Conservation (phyloP, 2,888 invertebrate genomes). For the Mimumesa dahlbomi region DNA sequence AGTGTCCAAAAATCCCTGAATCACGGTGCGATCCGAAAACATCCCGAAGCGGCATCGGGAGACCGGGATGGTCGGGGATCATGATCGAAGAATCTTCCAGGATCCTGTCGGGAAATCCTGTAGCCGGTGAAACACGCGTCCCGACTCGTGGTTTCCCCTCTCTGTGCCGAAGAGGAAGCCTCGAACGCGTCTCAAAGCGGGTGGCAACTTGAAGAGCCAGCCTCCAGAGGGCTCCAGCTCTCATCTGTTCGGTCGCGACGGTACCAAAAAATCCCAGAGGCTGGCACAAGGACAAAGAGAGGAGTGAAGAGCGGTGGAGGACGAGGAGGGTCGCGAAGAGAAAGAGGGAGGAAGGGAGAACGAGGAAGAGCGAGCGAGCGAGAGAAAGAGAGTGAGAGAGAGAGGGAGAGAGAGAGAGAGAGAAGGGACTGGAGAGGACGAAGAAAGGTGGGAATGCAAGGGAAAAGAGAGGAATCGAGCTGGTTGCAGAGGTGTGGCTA, state of each 20-base stretch:
- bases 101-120: no score
- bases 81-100: no score
- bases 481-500: slow-evolving; percentile 78
- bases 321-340: slow-evolving; percentile 31
- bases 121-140: no score
- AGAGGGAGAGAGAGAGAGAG: slow-evolving; percentile 25
- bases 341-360: slow-evolving; percentile 32
- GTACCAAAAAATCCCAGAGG: slow-evolving; percentile 60
- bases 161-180: neutral
- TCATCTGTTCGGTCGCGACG: slow-evolving; percentile 61
- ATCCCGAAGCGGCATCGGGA: no score
- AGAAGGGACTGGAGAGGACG: slow-evolving; percentile 12
- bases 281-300: slow-evolving; percentile 42
- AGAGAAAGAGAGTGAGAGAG: slow-evolving; percentile 53
- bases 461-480: slow-evolving; percentile 67
- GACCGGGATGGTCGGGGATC: no score
- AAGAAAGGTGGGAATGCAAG: slow-evolving; percentile 46
- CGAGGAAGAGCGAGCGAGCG: slow-evolving; percentile 27
- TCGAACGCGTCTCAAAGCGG: slow-evolving; percentile 8
- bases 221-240: slow-evolving; percentile 77
- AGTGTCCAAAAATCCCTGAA: no score
- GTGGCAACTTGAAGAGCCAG: slow-evolving; percentile 28
- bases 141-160: no score
- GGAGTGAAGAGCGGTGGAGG: neutral
- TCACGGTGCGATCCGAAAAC: no score